Conservation (phyloP, 2,797 vertebrate species). For the Liparis tanakae region DNA sequence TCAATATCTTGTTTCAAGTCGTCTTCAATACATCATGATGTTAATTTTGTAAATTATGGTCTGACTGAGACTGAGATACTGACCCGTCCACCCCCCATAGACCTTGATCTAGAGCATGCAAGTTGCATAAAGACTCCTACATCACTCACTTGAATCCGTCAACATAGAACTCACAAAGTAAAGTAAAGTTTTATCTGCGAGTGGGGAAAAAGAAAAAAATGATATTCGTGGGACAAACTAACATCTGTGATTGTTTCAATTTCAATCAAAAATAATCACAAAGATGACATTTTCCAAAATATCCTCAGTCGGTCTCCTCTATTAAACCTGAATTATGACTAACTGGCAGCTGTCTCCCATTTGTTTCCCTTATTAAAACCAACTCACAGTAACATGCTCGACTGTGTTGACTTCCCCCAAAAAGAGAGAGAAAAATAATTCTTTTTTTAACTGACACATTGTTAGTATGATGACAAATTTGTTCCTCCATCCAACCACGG, state of each 20-base stretch:
- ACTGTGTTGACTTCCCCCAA: neutral
- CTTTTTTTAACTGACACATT: neutral
- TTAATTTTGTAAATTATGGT: no score
- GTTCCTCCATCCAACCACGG: neutral
- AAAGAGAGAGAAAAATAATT: no score
- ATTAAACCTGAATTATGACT: neutral
- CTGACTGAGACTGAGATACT: no score
- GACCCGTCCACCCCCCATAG: no score
- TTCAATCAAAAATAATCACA: neutral
- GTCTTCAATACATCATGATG: no score
- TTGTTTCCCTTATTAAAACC: neutral
- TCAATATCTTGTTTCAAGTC: no score
- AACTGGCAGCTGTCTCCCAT: neutral
- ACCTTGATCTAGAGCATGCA: neutral
- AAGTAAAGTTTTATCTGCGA: neutral
- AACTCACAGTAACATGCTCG: neutral
- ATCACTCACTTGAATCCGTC: neutral
- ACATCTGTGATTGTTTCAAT: conserved; percentile 1
- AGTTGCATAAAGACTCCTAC: neutral
- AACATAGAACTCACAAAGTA: neutral
- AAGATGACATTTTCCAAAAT: neutral
- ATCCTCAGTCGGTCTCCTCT: neutral
- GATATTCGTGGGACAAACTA: neutral
- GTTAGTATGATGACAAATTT: neutral
- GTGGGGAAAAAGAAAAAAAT: neutral